Evolutionary conservation across 2,797 vertebrate species (phyloP).

Genomic region (Chlorospingus flavigularis): DNA sequence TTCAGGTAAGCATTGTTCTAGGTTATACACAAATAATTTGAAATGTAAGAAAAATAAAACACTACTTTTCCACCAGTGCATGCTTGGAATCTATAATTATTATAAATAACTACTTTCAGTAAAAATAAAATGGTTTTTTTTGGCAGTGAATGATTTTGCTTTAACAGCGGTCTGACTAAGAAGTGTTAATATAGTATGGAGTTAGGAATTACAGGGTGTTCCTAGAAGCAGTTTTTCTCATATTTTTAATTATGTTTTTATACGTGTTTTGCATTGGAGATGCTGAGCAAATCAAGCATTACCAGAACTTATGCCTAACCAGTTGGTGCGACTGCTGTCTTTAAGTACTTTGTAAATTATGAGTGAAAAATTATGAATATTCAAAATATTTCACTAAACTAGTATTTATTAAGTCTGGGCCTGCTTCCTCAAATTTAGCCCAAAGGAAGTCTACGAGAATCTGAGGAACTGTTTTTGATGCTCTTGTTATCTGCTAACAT

Average conservation of each 20-base stretch:
- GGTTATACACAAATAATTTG: not conserved
- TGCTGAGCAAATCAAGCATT: not conserved
- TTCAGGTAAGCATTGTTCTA: not conserved
- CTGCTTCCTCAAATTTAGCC: not conserved
- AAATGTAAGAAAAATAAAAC: not conserved
- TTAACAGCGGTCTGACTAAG: not conserved
- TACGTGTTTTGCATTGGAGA: not conserved
- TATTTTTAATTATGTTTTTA: constrained; percentile 8
- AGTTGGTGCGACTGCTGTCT: constrained; percentile 8
- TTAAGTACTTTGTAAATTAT: constrained; percentile 7
- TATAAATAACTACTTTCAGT: not conserved
- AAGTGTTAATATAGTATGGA: not conserved
- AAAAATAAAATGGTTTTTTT: not conserved
- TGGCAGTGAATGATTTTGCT: not conserved
- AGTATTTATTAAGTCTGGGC: not conserved
- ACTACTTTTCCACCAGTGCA: not conserved
- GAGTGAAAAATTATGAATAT: constrained; percentile 24
- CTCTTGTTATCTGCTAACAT: not conserved
- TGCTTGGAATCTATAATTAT: not conserved
- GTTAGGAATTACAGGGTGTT: not conserved
- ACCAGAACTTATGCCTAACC: not conserved
- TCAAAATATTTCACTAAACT: constrained; percentile 14
- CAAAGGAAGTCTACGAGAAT: not conserved
- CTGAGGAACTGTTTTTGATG: not conserved
- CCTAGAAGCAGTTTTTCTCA: not conserved